Conservation (phyloP, 2,113 vertebrate genomes). For the Rafetus swinhoei region DNA sequence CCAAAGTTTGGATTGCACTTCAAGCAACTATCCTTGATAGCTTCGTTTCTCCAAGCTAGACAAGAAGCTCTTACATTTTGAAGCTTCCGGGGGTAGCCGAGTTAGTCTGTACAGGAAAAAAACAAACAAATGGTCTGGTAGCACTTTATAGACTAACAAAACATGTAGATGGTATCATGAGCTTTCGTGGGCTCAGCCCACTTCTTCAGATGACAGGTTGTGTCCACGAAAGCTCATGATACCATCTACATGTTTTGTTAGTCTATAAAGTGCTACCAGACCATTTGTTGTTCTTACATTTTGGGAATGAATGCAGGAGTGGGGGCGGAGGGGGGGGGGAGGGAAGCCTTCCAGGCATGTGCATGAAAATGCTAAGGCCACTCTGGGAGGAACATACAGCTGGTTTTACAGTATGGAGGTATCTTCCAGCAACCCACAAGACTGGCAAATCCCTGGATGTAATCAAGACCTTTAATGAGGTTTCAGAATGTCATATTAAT, state of each 20-base stretch:
- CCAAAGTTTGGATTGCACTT: not conserved
- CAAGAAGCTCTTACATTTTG: not conserved
- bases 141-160: too few relatives aligned
- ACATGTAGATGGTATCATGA: too few relatives aligned
- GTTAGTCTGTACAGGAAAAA: too few relatives aligned
- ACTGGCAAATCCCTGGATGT: slow-evolving; percentile 22
- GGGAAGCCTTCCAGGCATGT: not conserved
- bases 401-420: not conserved
- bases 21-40: not conserved
- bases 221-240: too few relatives aligned
- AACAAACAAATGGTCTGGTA: too few relatives aligned
- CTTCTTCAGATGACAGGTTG: too few relatives aligned
- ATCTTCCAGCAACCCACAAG: slow-evolving; percentile 29
- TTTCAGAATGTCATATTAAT: slow-evolving; percentile 48
- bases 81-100: too few relatives aligned
- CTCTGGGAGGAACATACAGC: slow-evolving; percentile 13
- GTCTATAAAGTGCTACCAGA: too few relatives aligned
- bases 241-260: too few relatives aligned
- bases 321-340: not conserved
- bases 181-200: too few relatives aligned
- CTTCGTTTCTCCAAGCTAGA: not conserved
- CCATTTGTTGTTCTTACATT: not conserved
- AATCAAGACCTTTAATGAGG: slow-evolving; percentile 51
- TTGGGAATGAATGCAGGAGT: not conserved
- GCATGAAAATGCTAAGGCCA: not conserved